Evolutionary conservation across 2,888 invertebrate species (phyloP), one percentile per base, ranked within the genome.

Genomic region (Electrophaes corylata): DNA sequence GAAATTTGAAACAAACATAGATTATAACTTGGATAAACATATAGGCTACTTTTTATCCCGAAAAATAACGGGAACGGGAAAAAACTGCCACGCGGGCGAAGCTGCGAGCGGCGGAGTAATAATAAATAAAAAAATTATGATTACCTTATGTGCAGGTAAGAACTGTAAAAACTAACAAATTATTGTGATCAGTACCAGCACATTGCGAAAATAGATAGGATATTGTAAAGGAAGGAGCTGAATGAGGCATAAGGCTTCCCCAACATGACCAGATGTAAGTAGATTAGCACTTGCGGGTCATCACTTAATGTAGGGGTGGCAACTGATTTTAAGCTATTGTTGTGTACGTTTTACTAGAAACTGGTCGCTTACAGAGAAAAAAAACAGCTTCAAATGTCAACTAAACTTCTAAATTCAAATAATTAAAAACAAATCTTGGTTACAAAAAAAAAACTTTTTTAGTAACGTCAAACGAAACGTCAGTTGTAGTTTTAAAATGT

Each of bases 201-300:
- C 37, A 16, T 14, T 0, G 16, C 37, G 16, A 31, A n/a, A 31
- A 12, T 4, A 12, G 4, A 16, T 23, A 10, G 51, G 49, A 57
- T 47, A 47, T 46, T n/a, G 6, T 8, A 52, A 47, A 53, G 46
- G 35, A 54, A 53, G 52, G 11, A 29, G 4, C 16, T 31, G n/a
- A 29, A 12, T 81, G 84, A 1, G 88, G 86, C 73, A n/a, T n/a
- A n/a, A n/a, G n/a, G n/a, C n/a, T n/a, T 88, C 88, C 88, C 65
- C 71, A 67, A 70, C 70, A 71, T 65, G 62, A 74, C 73, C 72
- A 69, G 61, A 70, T 69, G 69, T 75, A 86, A 86, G 78, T 49
- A 75, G 87, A 86, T 89, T 89, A 88, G 75, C 86, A 84, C 81
- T 84, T 88, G 65, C 11, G 75, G 51, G 88, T 68, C 40, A 41